Evolutionary conservation across 2,113 vertebrate genomes (phyloP).

Genomic region (Saguinus midas): DNA sequence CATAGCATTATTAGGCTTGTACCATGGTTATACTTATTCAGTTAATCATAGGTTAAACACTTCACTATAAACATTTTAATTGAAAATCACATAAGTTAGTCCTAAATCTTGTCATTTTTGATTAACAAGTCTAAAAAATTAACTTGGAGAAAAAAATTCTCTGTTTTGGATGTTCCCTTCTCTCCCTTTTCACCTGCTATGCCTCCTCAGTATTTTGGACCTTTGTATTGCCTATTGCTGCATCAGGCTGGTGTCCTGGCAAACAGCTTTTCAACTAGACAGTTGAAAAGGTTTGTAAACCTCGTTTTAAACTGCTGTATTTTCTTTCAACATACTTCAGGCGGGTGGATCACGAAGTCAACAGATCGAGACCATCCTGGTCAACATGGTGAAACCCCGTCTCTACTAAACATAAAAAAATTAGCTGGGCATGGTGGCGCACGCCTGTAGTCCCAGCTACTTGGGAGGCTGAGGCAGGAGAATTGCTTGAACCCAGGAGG

Average conservation of each 20-base stretch:
- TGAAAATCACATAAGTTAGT: background rate
- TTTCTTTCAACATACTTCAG: background rate
- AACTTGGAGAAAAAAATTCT: background rate
- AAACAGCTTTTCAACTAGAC: background rate
- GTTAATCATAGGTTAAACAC: background rate
- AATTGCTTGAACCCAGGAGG: too few species aligned
- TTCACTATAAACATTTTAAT: background rate
- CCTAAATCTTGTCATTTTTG: constrained; percentile 13
- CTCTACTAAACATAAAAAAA: too few species aligned
- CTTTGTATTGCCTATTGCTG: background rate
- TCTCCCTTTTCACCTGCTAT: background rate
- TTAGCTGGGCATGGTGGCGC: too few species aligned
- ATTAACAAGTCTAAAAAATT: background rate
- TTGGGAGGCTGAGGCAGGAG: too few species aligned
- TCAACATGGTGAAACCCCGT: too few species aligned
- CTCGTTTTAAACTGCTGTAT: constrained; percentile 9
- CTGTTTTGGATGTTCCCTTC: background rate
- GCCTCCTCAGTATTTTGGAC: background rate
- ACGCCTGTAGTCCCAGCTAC: too few species aligned
- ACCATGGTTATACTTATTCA: background rate
- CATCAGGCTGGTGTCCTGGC: background rate
- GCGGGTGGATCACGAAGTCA: too few species aligned
- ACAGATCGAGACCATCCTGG: too few species aligned
- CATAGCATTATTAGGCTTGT: background rate
- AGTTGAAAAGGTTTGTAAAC: constrained; percentile 26